These are phyloP conservation scores for Apomyelois bistriatella DNA, from an alignment of 2,888 invertebrate genomes.

Conservation along the genomic window DNA sequence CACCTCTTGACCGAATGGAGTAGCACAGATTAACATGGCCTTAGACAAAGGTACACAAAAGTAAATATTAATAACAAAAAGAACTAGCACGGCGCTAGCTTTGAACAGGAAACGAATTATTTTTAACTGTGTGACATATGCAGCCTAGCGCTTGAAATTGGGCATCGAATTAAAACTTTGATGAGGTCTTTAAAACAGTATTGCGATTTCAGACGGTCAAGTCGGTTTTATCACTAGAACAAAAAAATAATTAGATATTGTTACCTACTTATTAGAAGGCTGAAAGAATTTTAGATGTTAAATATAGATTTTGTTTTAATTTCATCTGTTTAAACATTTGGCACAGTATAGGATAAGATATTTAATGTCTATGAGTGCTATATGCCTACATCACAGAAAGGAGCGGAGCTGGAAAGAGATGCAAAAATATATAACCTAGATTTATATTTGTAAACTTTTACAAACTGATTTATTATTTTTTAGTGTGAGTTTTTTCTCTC, in stretches of 20 bases:
- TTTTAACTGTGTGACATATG: too few species aligned
- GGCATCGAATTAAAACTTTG: neutral
- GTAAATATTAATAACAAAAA: too few species aligned
- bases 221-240: neutral
- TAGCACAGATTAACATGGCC: too few species aligned
- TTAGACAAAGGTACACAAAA: too few species aligned
- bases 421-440: constrained; percentile 62
- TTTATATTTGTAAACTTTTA: constrained; percentile 15
- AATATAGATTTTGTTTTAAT: constrained; percentile 18
- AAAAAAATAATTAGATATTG: constrained; percentile 5
- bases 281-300: constrained; percentile 10
- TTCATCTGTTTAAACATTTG: constrained; percentile 40
- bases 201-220: neutral
- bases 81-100: neutral
- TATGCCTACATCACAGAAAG: constrained; percentile 77
- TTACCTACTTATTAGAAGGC: constrained; percentile 17
- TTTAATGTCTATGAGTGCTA: constrained; percentile 51
- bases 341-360: constrained; percentile 66
- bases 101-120: too few species aligned
- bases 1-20: neutral
- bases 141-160: too few species aligned
- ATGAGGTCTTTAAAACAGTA: neutral
- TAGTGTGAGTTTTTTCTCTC: too few species aligned
- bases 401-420: constrained; percentile 62
- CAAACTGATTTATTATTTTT: neutral